Base-by-base conservation (phyloP, 2,113 vertebrate genomes). In the Perognathus longimembris region DNA sequence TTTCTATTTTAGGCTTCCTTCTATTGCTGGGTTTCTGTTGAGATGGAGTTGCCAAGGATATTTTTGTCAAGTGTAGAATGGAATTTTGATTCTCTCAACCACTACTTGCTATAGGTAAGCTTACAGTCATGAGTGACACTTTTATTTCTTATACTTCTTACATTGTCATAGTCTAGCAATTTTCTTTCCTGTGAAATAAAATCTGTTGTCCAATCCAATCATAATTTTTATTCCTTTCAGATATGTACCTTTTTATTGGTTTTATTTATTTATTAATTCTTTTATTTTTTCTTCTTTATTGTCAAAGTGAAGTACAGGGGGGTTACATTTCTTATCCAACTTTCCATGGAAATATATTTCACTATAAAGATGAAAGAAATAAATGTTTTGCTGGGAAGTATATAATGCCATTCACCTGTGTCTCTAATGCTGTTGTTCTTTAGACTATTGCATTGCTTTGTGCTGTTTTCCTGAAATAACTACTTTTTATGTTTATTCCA, bases 171-270 rank as follows among this genome's bases (percentile, higher is more conserved):
- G 57, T 0, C 71, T 64, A 76, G 38, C 38, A 69, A 67, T 45
- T 84, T 50, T 20, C 20, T 83, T 85, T 80, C 57, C 18, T 71
- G 17, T 61, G 40, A 77, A 78, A 69, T 30, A 40, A 0, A 78
- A 30, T 34, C 3, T 6, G 0, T 20, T n/a, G 3, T 70, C 3
- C 1, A 75, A 28, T 21, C 21, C 85, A 54, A 85, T 54, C 86
- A 88, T 11, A 45, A 38, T 85, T 66, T 66, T 34, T 42, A n/a
- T 73, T 85, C 82, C 11, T 82, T 74, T 20, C 69, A 59, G 26
- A 78, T 34, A 59, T 28, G 81, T 92, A 36, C 54, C 9, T 80
- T 78, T 91, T 85, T 20, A 66, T 30, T 75, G n/a, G n/a, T n/a
- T n/a, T n/a, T n/a, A n/a, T n/a, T n/a, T n/a, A n/a, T n/a, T n/a